Evolutionary conservation across 1,140 invertebrate species (phyloP), one percentile per base, ranked within the genome.

Genomic region (Scylla paramamosain): DNA sequence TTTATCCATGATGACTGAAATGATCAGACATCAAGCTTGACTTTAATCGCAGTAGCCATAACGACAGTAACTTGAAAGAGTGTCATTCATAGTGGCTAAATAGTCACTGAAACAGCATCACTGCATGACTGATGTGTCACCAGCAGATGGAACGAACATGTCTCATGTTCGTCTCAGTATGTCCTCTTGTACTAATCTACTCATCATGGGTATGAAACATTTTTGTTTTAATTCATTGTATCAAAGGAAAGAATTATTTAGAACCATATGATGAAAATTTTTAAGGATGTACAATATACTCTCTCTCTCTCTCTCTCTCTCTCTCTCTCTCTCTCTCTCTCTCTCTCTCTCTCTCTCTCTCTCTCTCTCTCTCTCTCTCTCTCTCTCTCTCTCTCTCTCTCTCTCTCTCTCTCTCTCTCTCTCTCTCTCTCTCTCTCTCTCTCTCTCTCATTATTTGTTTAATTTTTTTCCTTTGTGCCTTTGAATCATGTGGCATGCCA

Each of bases 11-110:
- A n/a, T n/a, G n/a, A n/a, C n/a, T 90, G 88, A 32, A 90, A 90
- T 90, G 39, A 90, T 89, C 87, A 4, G 88, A 90, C 45, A 90
- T 90, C 39, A 90, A 90, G 88, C 88, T 90, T 39, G 31, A 90
- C 88, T 90, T 90, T 90, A n/a, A n/a, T n/a, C n/a, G 88, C 88
- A 90, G 88, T 90, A 0, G 88, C 39, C 88, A 90, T 45, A 32
- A 0, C 0, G 12, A 90, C 88, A 90, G 29, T 90, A 90, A 52
- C 48, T 52, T 7, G 48, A 52, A 52, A 46, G 39, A 14, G 48
- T 90, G 39, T 39, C 88, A 45, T 12, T 90, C 39, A 90, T 32
- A 20, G 32, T 4, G 32, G 88, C 88, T 89, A 89, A 89, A 45
- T 90, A 45, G 14, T 90, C 88, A 90, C 88, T 90, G 29, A 90